These are phyloP conservation scores for Collichthys lucidus DNA, from an alignment of 2,113 vertebrate genomes.

Conservation along the genomic window DNA sequence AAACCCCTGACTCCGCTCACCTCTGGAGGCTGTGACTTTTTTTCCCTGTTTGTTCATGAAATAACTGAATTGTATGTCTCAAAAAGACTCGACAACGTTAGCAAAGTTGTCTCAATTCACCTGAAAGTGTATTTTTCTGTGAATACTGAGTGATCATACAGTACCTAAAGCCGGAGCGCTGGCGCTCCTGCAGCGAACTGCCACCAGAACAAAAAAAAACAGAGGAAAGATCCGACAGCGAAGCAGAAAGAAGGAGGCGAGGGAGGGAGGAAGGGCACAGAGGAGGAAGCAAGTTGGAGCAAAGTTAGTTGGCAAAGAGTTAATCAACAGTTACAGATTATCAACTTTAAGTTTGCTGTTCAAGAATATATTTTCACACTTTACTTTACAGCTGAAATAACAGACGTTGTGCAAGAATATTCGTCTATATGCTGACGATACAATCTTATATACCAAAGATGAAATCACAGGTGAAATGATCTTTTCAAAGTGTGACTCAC, in stretches of 20 bases:
- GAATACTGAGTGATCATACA: conserved; percentile 75
- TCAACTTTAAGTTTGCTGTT: too few relatives aligned
- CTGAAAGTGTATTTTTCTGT: background rate
- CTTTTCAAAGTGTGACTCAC: conserved; percentile 76
- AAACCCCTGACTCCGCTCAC: conserved; percentile 41
- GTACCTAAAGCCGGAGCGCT: conserved; percentile 97
- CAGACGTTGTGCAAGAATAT: background rate
- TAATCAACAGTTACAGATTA: background rate
- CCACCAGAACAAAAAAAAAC: conserved; percentile 82
- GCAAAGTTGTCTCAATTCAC: background rate
- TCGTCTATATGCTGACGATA: too few relatives aligned
- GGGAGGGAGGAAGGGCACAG: conserved; percentile 24
- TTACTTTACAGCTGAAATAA: background rate
- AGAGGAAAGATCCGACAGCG: conserved; percentile 45
- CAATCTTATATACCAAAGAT: too few relatives aligned
- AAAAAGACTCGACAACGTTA: conserved; percentile 7
- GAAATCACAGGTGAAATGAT: too few relatives aligned
- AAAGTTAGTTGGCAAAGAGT: conserved; percentile 50
- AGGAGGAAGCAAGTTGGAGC: conserved; percentile 43
- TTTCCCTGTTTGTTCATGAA: conserved; percentile 10
- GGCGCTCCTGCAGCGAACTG: conserved; percentile 95
- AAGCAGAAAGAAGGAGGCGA: conserved; percentile 37
- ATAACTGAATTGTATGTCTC: conserved; percentile 10
- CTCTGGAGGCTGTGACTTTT: conserved; percentile 16
- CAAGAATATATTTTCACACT: too few relatives aligned